phyloP scores from a whole-genome alignment of 1,140 invertebrate genomes.

The Pseudobourletiella spinata region DNA sequence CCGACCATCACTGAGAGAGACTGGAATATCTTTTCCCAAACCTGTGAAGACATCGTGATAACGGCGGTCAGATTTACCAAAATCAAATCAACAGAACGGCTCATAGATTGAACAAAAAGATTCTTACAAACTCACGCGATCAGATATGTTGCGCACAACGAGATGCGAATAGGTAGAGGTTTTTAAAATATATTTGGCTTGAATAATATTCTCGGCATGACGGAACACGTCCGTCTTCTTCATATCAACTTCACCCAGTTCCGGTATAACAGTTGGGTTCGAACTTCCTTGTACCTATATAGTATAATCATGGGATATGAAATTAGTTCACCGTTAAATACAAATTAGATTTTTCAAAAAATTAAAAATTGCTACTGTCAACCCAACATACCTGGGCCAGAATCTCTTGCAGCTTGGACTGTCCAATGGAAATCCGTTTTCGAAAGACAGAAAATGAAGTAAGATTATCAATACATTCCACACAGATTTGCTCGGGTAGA shows the following conservation, averaged over 20 bases:
- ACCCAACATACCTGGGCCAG: conserved; percentile 18
- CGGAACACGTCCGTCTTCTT: conserved; percentile 17
- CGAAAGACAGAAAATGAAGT: conserved; percentile 23
- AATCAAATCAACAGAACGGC: no score
- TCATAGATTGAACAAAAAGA: no score
- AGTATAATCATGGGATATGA: neutral
- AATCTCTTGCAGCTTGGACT: conserved; percentile 17
- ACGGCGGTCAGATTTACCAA: no score
- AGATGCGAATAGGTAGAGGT: conserved; percentile 21
- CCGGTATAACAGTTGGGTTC: conserved; percentile 19
- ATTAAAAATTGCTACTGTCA: no score
- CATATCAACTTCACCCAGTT: conserved; percentile 25
- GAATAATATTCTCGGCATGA: conserved; percentile 16
- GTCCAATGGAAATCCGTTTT: conserved; percentile 22
- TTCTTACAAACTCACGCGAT: conserved; percentile 8
- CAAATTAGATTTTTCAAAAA: conserved; percentile 1
- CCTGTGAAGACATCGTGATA: no score
- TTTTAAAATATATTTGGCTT: conserved; percentile 15
- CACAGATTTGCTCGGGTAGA: conserved; percentile 14
- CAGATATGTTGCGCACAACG: conserved; percentile 12
- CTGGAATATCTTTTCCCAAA: conserved; percentile 28
- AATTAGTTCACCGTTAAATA: neutral
- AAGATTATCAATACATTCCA: conserved; percentile 22
- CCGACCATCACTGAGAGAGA: conserved; percentile 19
- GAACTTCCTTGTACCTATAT: conserved; percentile 16